Base-by-base conservation (phyloP, 2,888 invertebrate species). In the Cheilosia grossa region DNA sequence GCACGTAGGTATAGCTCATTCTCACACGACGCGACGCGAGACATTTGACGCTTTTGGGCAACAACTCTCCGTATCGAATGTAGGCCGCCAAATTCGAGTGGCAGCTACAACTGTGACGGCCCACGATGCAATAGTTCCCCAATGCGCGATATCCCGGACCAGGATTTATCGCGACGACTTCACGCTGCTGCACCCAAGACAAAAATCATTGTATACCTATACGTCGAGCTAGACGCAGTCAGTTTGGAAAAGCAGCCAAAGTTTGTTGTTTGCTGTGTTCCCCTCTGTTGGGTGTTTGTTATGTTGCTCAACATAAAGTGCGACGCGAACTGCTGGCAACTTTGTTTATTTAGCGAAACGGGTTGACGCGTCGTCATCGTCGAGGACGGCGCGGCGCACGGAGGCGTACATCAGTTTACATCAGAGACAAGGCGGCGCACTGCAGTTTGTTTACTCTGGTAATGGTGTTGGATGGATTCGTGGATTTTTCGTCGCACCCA, bases 341-440 rank as follows among this genome's bases (percentile, higher is more conserved):
- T 70, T 77, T 82, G 70, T 82, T 82, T 82, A 70, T 64, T 66
- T 82, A 66, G 75, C 70, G 58, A 75, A 80, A 73, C 58, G 58
- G 10, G 58, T 59, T 75, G 40, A 54, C 30, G 61, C 24, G 30
- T 33, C 63, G 33, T 49, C 49, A 47, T 47, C 17, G 17, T 47
- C 17, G 44, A n/a, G 19, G 2, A 40, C 40, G 37, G 37, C 37
- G 30, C 37, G 37, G 44, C 17, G 44, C 15, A 33, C 42, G 59
- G 51, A 58, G 67, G 47, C 66, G 51, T 66, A 27, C 40, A 37
- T 27, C 27, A n/a, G 17, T 53, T 42, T 42, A 54, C 73, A 51
- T 24, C 69, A 54, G 78, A 78, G 78, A 78, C 78, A 78, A 61
- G 59, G 37, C 64, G 51, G 63, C 54, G 40, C 58, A 59, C 2